Evolutionary conservation across 2,888 invertebrate species (phyloP).

Genomic region (Lacanobia wlatinum): DNA sequence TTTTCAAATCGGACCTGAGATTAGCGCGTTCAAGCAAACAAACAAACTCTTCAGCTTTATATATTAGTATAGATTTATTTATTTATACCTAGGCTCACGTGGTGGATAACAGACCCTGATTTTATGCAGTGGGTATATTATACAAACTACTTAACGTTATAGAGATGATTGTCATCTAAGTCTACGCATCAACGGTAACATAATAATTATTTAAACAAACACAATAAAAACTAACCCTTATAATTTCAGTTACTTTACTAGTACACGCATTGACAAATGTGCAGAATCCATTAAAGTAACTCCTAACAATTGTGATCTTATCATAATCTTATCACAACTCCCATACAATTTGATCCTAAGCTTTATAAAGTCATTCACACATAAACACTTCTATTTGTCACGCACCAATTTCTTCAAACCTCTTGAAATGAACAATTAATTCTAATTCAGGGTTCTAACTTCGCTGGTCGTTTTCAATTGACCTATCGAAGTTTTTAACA

Average conservation of each 20-base stretch:
- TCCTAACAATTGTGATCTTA: constrained; percentile 69
- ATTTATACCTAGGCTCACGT: too few species aligned
- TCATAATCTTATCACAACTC: constrained; percentile 70
- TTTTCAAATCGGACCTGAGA: too few species aligned
- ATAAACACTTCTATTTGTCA: constrained; percentile 77
- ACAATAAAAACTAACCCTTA: constrained; percentile 39
- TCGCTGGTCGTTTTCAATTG: constrained; percentile 62
- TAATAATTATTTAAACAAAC: constrained; percentile 34
- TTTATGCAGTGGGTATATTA: background rate
- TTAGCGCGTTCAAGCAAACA: too few species aligned
- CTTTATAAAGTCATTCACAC: constrained; percentile 78
- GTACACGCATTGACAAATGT: constrained; percentile 63
- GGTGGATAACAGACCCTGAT: background rate
- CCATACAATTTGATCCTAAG: constrained; percentile 68
- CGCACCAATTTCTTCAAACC: constrained; percentile 66
- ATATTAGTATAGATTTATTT: too few species aligned
- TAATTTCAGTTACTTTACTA: constrained; percentile 39
- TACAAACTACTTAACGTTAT: background rate
- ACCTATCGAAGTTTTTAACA: constrained; percentile 49
- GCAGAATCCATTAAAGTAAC: constrained; percentile 69
- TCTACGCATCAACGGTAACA: constrained; percentile 3
- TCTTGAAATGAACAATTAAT: constrained; percentile 56
- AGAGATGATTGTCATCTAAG: background rate
- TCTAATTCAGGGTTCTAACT: constrained; percentile 62
- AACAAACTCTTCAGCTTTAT: too few species aligned